These are phyloP conservation scores for Drosophila anomalipes DNA, from an alignment of 2,888 invertebrate species.

Conservation along the genomic window DNA sequence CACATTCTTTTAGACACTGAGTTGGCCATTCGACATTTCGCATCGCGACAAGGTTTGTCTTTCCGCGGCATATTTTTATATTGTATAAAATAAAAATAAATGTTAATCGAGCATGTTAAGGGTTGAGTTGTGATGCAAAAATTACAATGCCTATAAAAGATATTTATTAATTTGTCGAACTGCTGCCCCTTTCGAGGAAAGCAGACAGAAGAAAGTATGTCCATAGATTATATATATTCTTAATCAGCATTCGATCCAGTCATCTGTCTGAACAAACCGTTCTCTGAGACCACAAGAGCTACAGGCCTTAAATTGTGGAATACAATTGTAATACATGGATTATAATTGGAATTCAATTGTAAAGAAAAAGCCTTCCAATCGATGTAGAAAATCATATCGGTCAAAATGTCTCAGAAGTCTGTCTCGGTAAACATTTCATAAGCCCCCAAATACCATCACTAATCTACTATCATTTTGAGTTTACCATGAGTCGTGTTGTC, in stretches of 20 bases:
- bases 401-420: not conserved
- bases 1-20: slow-evolving; percentile 48
- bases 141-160: not conserved
- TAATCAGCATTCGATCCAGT: not conserved
- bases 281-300: not conserved
- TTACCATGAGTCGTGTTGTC: not conserved
- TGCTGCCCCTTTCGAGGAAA: not conserved
- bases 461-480: not conserved
- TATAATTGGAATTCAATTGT: not conserved
- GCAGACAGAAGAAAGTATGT: not conserved
- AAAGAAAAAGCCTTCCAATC: not conserved
- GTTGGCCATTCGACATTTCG: slow-evolving; percentile 56
- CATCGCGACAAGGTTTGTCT: slow-evolving; percentile 48
- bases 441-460: not conserved
- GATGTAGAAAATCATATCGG: not conserved
- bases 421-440: not conserved
- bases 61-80: slow-evolving; percentile 36
- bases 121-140: not conserved
- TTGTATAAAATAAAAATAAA: not conserved
- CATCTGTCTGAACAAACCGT: accelerated
- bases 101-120: not conserved
- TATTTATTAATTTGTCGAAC: not conserved
- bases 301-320: not conserved
- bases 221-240: not conserved
- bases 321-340: not conserved